These are phyloP conservation scores for Apistogramma diplotaenia DNA, from an alignment of 2,113 vertebrate species.

Conservation along the genomic window DNA sequence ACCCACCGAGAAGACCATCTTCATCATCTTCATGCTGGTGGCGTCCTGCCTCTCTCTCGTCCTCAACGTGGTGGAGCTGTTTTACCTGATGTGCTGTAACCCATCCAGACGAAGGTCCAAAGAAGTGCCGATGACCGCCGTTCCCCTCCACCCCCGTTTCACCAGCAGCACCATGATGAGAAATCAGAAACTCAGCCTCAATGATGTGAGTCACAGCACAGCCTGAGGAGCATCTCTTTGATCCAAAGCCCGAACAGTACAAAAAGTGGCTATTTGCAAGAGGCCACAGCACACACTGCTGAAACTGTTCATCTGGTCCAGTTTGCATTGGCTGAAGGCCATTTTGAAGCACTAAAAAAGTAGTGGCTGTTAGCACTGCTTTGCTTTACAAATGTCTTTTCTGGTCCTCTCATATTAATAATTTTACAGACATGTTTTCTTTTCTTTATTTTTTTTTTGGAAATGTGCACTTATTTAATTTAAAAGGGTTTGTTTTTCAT, in stretches of 20 bases:
- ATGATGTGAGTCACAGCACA: constrained; percentile 6
- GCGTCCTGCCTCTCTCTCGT: constrained; percentile 86
- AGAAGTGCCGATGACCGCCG: neutral
- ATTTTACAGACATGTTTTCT: neutral
- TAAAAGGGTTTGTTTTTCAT: neutral
- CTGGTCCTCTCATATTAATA: neutral
- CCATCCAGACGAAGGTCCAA: constrained; percentile 8
- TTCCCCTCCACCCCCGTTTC: constrained; percentile 20
- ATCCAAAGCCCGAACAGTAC: neutral
- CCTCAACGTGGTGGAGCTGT: constrained; percentile 90
- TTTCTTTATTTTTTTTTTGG: neutral
- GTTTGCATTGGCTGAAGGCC: neutral
- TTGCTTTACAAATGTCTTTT: neutral
- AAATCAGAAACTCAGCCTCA: constrained; percentile 28
- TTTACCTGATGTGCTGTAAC: constrained; percentile 79
- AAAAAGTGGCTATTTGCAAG: neutral
- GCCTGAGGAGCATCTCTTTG: neutral
- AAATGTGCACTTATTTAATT: constrained; percentile 17
- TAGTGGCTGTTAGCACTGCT: neutral
- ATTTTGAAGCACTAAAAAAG: neutral
- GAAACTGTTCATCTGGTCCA: neutral
- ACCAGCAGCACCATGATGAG: neutral
- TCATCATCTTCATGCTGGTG: constrained; percentile 84
- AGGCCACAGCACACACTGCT: neutral
- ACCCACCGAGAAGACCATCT: constrained; percentile 95